Evolutionary conservation across 1,140 invertebrate species (phyloP), one percentile per base, ranked within the genome.

Genomic region (Micrasema longulum): DNA sequence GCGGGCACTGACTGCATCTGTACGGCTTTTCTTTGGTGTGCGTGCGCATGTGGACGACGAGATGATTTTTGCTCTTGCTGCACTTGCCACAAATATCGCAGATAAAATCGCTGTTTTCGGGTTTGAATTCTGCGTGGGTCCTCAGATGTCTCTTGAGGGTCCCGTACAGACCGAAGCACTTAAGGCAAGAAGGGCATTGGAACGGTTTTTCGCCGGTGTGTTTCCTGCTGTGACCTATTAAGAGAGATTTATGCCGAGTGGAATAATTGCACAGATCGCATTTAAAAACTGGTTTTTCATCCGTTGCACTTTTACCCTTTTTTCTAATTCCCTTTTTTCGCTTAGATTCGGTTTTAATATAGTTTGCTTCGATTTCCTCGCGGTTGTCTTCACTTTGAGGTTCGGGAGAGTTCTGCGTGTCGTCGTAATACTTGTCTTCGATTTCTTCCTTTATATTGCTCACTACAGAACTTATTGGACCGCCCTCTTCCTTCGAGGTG

Each of bases 21-120:
- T 65, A 69, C 1, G 73, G 69, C 31, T 72, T 75, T 48, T 75
- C 69, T 18, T 65, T 69, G 1, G 73, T 69, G 41, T 75, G 73
- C 35, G 65, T 47, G 0, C 65, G 23, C 35, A 72, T 72, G 63
- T 75, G 73, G 1, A 65, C 62, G 7, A 53, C 35, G 4, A 72
- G 35, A 38, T 66, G 43, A 12, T 20, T 26, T 14, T 60, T 69
- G 16, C 38, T 43, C 2, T 35, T 6, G n/a, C 48, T 65, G n/a
- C 26, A 23, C 18, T 69, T 75, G 10, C 60, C 74, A 18, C 73
- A 75, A 3, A 65, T 18, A 31, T 72, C 73, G 41, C 73, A 75
- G 4, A 31, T 74, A 63, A 53, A 68, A 26, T 20, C 53, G 20
- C 14, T 16, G 2, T 35, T 11, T 9, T 12, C 12, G 20, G 7